Conservation (phyloP, 1,140 invertebrate species). For the Nebria ingens region DNA sequence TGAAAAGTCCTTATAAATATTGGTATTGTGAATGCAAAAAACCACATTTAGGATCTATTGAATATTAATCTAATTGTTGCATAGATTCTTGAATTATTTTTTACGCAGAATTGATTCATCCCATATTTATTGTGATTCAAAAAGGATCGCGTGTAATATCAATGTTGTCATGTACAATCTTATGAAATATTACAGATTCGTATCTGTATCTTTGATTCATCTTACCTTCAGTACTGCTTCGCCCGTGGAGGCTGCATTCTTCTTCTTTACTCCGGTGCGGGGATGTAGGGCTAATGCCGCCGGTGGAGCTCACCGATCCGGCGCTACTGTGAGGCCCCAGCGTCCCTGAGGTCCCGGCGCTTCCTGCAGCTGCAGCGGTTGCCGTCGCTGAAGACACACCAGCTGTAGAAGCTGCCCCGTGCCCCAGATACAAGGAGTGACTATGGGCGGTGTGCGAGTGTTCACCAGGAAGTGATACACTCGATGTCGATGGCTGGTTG, state of each 20-base stretch:
- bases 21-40: no score
- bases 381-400: constrained; percentile 9
- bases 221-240: constrained; percentile 43
- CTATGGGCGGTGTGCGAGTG: background rate
- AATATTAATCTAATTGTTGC: no score
- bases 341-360: background rate
- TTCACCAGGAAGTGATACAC: background rate
- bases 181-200: no score
- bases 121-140: no score
- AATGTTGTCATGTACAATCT: no score
- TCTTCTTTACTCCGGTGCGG: constrained; percentile 41
- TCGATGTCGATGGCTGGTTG: constrained; percentile 20
- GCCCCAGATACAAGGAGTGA: background rate
- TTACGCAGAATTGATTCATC: no score
- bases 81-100: no score
- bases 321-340: constrained; percentile 26
- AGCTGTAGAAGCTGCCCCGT: background rate
- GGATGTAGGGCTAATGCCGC: constrained; percentile 31
- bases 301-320: constrained; percentile 31
- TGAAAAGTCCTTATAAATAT: no score
- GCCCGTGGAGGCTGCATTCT: constrained; percentile 42
- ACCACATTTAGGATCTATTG: no score
- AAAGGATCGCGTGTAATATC: no score
- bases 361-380: background rate
- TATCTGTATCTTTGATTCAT: no score